Conservation (phyloP, 2,888 invertebrate species). For the Cantharis flavilabris region DNA sequence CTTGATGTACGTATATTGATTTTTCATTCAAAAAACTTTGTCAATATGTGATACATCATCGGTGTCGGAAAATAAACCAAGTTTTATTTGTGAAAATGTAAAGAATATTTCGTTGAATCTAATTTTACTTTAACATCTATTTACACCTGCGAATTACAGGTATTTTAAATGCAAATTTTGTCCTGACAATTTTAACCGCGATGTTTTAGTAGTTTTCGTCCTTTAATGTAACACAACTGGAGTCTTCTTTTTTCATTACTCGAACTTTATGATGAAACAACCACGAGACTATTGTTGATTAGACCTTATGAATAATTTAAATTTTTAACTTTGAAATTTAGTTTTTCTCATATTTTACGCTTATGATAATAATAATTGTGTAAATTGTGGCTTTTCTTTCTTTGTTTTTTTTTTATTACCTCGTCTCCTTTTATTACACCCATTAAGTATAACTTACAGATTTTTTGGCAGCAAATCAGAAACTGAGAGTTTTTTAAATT, state of each 20-base stretch:
- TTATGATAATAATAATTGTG: slow-evolving; percentile 23
- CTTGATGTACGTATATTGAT: background rate
- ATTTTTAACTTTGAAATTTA: slow-evolving; percentile 19
- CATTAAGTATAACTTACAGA: background rate
- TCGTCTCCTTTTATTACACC: background rate
- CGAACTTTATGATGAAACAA: background rate
- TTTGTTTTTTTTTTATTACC: background rate
- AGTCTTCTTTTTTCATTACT: slow-evolving; percentile 8
- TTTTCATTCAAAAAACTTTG: background rate
- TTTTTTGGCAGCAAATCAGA: background rate
- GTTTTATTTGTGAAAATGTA: background rate
- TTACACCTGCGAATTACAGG: slow-evolving; percentile 33
- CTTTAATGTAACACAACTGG: slow-evolving; percentile 3
- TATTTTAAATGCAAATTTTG: slow-evolving; percentile 32
- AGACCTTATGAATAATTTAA: background rate
- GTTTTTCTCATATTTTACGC: slow-evolving; percentile 20
- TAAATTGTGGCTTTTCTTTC: slow-evolving; percentile 26
- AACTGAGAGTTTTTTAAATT: background rate
- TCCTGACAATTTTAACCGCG: slow-evolving; percentile 29
- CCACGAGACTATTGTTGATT: background rate
- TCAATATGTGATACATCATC: background rate
- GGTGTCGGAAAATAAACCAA: background rate
- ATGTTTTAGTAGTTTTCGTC: slow-evolving; percentile 13
- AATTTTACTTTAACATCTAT: slow-evolving; percentile 23
- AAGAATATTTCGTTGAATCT: slow-evolving; percentile 10